Evolutionary conservation across 2,797 vertebrate genomes (phyloP).

Genomic region (Crocidura indochinensis): DNA sequence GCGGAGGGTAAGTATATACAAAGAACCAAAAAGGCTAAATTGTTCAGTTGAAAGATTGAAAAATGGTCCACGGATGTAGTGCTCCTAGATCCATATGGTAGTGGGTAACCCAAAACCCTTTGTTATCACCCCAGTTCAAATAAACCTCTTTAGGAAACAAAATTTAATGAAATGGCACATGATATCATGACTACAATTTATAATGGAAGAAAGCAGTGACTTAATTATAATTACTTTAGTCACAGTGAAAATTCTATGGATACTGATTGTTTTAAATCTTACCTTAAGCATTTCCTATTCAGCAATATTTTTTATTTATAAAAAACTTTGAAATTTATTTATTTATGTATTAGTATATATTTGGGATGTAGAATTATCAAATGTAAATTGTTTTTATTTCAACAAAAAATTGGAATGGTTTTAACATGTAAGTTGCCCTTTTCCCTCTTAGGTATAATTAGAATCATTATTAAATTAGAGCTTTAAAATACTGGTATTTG

Average conservation of each 20-base stretch:
- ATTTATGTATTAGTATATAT: background rate
- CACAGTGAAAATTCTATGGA: slow-evolving; percentile 33
- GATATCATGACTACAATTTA: background rate
- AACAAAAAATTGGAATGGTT: slow-evolving; percentile 51
- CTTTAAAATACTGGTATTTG: slow-evolving; percentile 60
- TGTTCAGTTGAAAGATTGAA: no score
- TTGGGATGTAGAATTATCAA: background rate
- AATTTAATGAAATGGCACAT: background rate
- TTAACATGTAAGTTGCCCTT: slow-evolving; percentile 35
- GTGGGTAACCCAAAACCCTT: no score
- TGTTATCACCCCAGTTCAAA: background rate
- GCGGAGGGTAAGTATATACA: no score
- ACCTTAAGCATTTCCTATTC: background rate
- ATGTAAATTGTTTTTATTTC: slow-evolving; percentile 53
- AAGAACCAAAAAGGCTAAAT: no score
- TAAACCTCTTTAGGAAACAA: background rate
- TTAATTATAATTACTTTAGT: slow-evolving; percentile 36
- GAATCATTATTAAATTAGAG: slow-evolving; percentile 64
- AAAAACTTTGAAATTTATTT: slow-evolving; percentile 23
- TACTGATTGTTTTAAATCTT: slow-evolving; percentile 10
- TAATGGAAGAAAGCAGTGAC: background rate
- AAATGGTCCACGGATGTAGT: no score
- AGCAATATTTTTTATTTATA: slow-evolving; percentile 15
- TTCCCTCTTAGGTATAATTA: slow-evolving; percentile 63
- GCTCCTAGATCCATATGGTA: no score